Evolutionary conservation across 2,888 invertebrate genomes (phyloP), one percentile per base, ranked within the genome.

Genomic region (Sphecodes monilicornis): DNA sequence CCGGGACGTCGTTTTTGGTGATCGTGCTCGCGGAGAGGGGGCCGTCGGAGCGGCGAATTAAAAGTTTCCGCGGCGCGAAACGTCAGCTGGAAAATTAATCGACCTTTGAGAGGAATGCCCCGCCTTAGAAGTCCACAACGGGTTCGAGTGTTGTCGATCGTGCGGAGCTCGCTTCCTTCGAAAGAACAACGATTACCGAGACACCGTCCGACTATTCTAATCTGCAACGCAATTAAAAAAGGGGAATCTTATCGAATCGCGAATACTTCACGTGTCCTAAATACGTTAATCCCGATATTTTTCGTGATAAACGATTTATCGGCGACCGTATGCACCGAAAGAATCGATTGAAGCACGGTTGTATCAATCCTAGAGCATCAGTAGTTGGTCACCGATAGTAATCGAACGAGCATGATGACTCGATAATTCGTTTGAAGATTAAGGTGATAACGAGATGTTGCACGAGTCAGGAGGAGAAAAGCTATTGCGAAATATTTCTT

Each of bases 41-140:
- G 39, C 13, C 39, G 68, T 3, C 22, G 36, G 66, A 11, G 29
- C 46, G n/a, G 36, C 36, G 77, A 78, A 82, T 85, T 71, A 79
- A 86, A 86, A 86, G 84, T 86, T 86, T 78, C 41, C 66, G n/a
- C 22, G 36, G 43, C 41, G 46, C 50, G 43, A 69, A 76, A 82
- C 64, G 76, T 79, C 80, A 50, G 39, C 46, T 26, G 76, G 39
- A 39, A 73, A 78, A 83, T 85, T 78, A 64, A 72, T 80, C 39
- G 84, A 64, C 41, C n/a, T n/a, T 60, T 18, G 32, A 80, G 76
- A 71, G 32, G 71, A 32, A 39, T 80, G 60, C 54, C 39, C 54
- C 39, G 54, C 22, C n/a, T 68, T 29, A n/a, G 36, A 77, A 46
- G 77, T 57, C 41, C n/a, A 26, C 22, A n/a, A 54, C 32, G 22